Conservation (phyloP, 2,113 vertebrate genomes). For the Xiphorhynchus elegans region DNA sequence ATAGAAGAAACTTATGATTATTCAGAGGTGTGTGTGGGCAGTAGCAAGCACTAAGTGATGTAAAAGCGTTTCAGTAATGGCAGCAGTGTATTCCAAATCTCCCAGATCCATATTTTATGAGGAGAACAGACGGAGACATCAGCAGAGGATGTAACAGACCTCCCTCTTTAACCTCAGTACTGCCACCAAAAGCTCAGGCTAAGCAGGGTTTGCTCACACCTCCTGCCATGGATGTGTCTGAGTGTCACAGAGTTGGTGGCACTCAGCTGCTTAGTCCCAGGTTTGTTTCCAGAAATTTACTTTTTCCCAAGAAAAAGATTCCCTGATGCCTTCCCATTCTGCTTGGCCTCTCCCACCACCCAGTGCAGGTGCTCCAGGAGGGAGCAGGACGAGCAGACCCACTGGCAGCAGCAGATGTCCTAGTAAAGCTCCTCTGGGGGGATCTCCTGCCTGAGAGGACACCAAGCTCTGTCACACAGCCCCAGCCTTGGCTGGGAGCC, state of each 20-base stretch:
- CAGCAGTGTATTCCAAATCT: not conserved
- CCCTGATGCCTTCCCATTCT: accelerated
- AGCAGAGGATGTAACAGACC: not conserved
- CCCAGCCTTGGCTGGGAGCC: not conserved
- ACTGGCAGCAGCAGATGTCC: not conserved
- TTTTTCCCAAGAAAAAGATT: accelerated
- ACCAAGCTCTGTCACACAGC: not conserved
- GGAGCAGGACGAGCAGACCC: not conserved
- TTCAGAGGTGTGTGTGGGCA: not conserved
- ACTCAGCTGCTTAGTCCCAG: not conserved
- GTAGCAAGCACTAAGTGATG: not conserved
- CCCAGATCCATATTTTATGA: not conserved
- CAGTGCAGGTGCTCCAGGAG: accelerated
- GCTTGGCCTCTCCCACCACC: not conserved
- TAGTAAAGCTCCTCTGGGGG: not conserved
- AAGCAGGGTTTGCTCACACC: not conserved
- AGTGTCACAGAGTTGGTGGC: not conserved
- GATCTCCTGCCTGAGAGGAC: not conserved
- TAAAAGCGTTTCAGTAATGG: not conserved
- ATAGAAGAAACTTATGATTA: not conserved
- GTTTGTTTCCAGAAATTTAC: not conserved
- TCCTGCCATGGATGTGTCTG: accelerated
- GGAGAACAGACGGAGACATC: not conserved
- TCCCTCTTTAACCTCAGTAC: not conserved
- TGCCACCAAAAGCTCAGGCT: not conserved